Percentiles rank a stretch among this genome's conserved stretches.
Conservation (phyloP, 2,113 vertebrate species). For the Apaloderma vittatum region DNA sequence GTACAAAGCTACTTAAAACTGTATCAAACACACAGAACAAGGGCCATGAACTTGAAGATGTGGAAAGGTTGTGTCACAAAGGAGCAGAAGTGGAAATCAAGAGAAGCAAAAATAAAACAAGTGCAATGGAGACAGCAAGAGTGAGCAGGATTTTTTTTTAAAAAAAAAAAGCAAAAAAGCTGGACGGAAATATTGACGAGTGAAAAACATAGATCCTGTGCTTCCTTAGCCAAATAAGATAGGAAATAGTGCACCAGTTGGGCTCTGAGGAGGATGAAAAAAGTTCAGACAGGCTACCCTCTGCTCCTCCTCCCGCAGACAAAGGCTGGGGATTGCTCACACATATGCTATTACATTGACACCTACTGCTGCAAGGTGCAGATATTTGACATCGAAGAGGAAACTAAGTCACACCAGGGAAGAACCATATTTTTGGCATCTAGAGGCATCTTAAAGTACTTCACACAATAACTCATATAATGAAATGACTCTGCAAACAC, state of each 20-base stretch:
- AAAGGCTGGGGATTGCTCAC: not conserved
- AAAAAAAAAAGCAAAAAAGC: not conserved
- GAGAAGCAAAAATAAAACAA: slow-evolving; percentile 21
- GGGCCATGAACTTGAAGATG: slow-evolving; percentile 31
- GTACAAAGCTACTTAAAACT: slow-evolving; percentile 27
- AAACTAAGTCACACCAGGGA: not conserved
- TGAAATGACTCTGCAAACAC: not conserved
- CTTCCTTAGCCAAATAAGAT: not conserved
- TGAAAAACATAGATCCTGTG: not conserved
- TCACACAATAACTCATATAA: not conserved
- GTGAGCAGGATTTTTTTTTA: not conserved
- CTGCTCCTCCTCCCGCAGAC: not conserved
- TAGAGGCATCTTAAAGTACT: not conserved
- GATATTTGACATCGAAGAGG: not conserved
- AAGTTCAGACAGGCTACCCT: not conserved
- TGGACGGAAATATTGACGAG: not conserved
- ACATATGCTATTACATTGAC: rapidly evolving
- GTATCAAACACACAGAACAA: slow-evolving; percentile 36
- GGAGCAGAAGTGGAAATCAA: slow-evolving; percentile 35
- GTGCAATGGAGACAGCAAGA: not conserved
- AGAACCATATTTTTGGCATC: not conserved
- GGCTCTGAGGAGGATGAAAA: not conserved
- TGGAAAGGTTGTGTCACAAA: slow-evolving; percentile 38
- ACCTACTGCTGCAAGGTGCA: not conserved
- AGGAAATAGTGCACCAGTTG: not conserved